phyloP scores from a whole-genome alignment of 2,113 vertebrate genomes.

The Typhlomys cinereus region DNA sequence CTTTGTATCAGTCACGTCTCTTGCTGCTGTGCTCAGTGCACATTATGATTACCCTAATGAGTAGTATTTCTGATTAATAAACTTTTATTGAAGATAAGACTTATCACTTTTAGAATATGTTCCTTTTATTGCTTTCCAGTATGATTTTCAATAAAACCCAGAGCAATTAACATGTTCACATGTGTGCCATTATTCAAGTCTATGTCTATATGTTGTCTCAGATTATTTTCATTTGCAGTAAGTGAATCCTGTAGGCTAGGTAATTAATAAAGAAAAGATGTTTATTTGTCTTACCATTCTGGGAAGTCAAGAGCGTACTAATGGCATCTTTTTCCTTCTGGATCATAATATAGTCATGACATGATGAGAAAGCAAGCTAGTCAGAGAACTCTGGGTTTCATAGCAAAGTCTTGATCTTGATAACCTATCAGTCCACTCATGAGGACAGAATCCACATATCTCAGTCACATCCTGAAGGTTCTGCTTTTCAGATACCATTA shows the following conservation, averaged over 20 bases:
- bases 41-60: conserved; percentile 49
- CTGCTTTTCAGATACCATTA: background rate
- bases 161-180: conserved; percentile 34
- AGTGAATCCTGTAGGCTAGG: background rate
- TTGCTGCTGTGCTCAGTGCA: background rate
- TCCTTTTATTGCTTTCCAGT: conserved; percentile 31
- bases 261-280: background rate
- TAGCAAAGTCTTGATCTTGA: background rate
- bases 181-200: too few species aligned
- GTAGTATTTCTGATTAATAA: conserved; percentile 42
- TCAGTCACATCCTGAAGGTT: background rate
- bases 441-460: background rate
- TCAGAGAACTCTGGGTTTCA: background rate
- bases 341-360: background rate
- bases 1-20: background rate
- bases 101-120: conserved; percentile 4
- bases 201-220: background rate
- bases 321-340: background rate
- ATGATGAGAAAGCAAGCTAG: background rate
- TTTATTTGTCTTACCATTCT: background rate
- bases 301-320: background rate
- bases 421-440: background rate
- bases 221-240: background rate
- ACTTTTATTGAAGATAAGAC: background rate
- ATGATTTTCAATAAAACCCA: conserved; percentile 30